Evolutionary conservation across 2,888 invertebrate species (phyloP), one percentile per base, ranked within the genome.

Genomic region (Sminthurinus aureus): DNA sequence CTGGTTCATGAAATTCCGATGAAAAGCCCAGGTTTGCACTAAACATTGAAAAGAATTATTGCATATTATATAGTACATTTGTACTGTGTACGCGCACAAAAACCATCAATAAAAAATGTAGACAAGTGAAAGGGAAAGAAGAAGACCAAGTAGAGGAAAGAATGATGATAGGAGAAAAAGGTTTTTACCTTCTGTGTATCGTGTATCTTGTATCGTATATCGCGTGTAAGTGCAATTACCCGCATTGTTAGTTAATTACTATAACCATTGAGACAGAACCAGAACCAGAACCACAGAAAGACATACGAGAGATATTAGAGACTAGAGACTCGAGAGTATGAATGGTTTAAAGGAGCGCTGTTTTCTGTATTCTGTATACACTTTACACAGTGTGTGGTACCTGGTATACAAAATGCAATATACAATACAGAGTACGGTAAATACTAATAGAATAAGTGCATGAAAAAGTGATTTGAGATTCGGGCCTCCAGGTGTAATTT

Each of bases 151-250:
- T n/a, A n/a, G n/a, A n/a, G n/a, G n/a, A n/a, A 38, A 38, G 38
- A 38, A 38, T 38, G 38, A 38, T 38, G 38, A 38, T 38, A 38
- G 38, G 38, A 38, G 38, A 38, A 38, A 38, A 38, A 38, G 38
- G 38, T 38, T 38, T 38, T 38, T 38, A 38, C 38, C 38, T 38
- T 38, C 38, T 38, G 38, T 38, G 38, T 38, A 38, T 38, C 1
- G 38, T 38, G 38, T 38, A 38, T 38, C 38, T 1, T 38, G 58
- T 58, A 15, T 58, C 15, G 2, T 58, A 9, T 58, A 58, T 58
- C 58, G 58, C 58, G 58, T 58, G 58, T 18, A 58, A 58, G 71
- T 71, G 24, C 71, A 71, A 71, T 71, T 71, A 71, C 71, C 71
- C 71, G 26, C 71, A 71, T 71, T 71, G 71, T 71, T 71, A 24